A percentile compares a stretch with the other conserved stretches of the same genome.
These are phyloP conservation scores for Chiloscyllium punctatum DNA, from an alignment of 2,797 vertebrate species.

Conservation along the genomic window DNA sequence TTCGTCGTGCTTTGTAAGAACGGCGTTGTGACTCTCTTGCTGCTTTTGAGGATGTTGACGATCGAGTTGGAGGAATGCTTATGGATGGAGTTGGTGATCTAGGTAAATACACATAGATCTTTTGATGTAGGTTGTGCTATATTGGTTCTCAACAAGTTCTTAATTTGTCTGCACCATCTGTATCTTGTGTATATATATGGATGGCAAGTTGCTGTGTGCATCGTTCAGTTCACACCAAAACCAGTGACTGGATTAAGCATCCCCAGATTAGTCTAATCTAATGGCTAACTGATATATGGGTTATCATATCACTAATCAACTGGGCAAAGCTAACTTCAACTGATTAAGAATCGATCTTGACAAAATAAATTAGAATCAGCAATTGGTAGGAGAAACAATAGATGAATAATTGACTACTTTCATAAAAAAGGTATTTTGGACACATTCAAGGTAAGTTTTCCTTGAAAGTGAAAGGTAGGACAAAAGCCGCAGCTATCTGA, in stretches of 20 bases:
- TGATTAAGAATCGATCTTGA: too few species aligned
- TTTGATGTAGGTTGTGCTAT: not conserved
- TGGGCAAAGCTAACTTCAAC: too few species aligned
- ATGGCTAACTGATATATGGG: not conserved
- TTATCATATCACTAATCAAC: not conserved
- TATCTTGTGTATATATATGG: not conserved
- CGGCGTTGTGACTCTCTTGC: conserved; percentile 38
- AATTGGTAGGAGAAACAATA: too few species aligned
- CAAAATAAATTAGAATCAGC: too few species aligned
- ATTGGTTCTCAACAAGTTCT: not conserved
- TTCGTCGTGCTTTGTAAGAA: conserved; percentile 45
- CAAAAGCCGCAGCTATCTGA: too few species aligned
- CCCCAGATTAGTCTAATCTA: not conserved
- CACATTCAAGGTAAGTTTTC: too few species aligned
- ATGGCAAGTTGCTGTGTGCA: not conserved
- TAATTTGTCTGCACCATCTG: not conserved
- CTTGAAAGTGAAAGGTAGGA: too few species aligned
- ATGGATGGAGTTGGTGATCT: conserved; percentile 37
- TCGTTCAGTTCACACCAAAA: not conserved
- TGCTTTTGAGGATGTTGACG: not conserved
- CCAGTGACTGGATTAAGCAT: not conserved
- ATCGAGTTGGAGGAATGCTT: conserved; percentile 34
- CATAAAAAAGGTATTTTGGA: too few species aligned
- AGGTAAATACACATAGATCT: conserved; percentile 1
- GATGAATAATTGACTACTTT: too few species aligned